Conservation (phyloP, 1,140 invertebrate genomes). For the Grapholita molesta region DNA sequence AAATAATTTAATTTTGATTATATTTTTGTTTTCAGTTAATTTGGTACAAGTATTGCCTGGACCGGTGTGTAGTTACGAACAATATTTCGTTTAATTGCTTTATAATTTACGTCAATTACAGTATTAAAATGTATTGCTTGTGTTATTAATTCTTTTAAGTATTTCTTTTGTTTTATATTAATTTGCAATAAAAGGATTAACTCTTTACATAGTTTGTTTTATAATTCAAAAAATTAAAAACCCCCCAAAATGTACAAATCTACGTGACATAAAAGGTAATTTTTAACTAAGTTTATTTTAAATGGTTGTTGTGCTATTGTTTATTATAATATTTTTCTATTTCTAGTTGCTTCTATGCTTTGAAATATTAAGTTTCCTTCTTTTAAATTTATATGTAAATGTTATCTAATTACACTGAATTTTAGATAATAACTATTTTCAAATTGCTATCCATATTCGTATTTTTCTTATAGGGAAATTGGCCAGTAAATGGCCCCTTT, state of each 20-base stretch:
- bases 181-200: slow-evolving; percentile 34
- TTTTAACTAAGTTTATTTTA: neutral
- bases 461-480: slow-evolving; percentile 18
- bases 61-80: slow-evolving; percentile 67
- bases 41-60: slow-evolving; percentile 62
- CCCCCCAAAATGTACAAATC: neutral
- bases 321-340: neutral
- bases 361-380: neutral
- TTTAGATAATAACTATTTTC: neutral
- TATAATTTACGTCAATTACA: slow-evolving; percentile 27
- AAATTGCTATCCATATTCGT: neutral
- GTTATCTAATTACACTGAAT: neutral
- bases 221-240: neutral
- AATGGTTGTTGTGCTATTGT: neutral
- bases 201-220: slow-evolving; percentile 6
- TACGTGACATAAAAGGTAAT: slow-evolving; percentile 9
- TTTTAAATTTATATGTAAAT: neutral
- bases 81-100: slow-evolving; percentile 28
- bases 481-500: too few species aligned
- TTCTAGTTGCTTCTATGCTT: neutral
- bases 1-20: slow-evolving; percentile 54
- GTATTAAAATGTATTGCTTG: slow-evolving; percentile 24
- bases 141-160: slow-evolving; percentile 24
- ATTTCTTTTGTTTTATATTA: too few species aligned
- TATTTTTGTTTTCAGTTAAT: slow-evolving; percentile 73